These are phyloP conservation scores for Euwallacea fornicatus DNA, from an alignment of 1,140 invertebrate genomes.

Conservation along the genomic window DNA sequence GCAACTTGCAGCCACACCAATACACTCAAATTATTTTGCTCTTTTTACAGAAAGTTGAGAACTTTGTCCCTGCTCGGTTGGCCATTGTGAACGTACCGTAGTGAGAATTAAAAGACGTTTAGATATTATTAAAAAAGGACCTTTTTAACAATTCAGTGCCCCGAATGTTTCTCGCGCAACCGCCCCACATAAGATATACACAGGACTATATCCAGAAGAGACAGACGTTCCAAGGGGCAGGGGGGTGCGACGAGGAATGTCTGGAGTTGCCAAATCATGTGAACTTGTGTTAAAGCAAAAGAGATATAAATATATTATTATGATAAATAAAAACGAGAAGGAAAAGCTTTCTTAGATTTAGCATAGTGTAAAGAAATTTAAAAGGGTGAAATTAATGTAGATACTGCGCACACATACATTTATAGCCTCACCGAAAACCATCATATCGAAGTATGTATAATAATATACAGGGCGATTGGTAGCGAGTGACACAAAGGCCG, in stretches of 20 bases:
- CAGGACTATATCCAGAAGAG: conserved; percentile 47
- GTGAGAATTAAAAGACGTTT: too few relatives aligned
- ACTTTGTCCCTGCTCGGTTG: too few relatives aligned
- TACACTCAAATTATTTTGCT: too few relatives aligned
- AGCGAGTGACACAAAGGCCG: conserved; percentile 31
- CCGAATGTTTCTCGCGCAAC: conserved; percentile 32
- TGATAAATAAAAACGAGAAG: not conserved
- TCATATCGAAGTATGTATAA: conserved; percentile 46
- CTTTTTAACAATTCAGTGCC: conserved; percentile 35
- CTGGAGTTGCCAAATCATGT: conserved; percentile 30
- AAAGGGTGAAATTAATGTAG: conserved; percentile 42
- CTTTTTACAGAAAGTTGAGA: too few relatives aligned
- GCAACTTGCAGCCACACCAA: not conserved
- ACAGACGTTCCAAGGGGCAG: conserved; percentile 14
- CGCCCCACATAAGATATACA: conserved; percentile 44
- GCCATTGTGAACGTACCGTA: too few relatives aligned
- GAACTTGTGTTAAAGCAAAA: conserved; percentile 31
- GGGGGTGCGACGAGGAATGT: conserved; percentile 31
- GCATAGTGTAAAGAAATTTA: conserved; percentile 24
- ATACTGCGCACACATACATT: conserved; percentile 46
- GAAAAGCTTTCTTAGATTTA: not conserved
- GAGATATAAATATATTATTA: too few relatives aligned
- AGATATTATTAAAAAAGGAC: conserved; percentile 22
- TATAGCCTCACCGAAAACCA: conserved; percentile 44
- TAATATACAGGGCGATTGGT: conserved; percentile 37